These are phyloP conservation scores for Tamias sibiricus DNA, from an alignment of 2,113 vertebrate species.

Conservation along the genomic window DNA sequence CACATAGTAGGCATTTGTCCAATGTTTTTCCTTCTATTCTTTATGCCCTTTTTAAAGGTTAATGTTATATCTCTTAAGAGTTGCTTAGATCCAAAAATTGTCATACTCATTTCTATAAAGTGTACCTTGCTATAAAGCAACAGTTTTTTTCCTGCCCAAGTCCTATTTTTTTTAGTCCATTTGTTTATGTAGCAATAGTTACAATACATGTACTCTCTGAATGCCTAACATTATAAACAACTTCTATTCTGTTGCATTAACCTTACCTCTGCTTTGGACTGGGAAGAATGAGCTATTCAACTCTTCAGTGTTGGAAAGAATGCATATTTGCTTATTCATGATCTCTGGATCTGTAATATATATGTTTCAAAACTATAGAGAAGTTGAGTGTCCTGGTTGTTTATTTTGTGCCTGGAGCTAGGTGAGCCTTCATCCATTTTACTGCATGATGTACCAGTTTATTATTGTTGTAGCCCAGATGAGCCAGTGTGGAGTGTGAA, in stretches of 20 bases:
- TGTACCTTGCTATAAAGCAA: slow-evolving; percentile 12
- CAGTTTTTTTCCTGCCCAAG: slow-evolving; percentile 59
- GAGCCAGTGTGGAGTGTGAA: not conserved
- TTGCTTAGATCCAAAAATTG: not conserved
- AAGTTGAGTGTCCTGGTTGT: slow-evolving; percentile 4
- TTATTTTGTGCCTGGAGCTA: slow-evolving; percentile 50
- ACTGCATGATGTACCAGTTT: not conserved
- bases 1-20: slow-evolving; percentile 15
- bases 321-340: slow-evolving; percentile 86
- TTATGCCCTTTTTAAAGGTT: slow-evolving; percentile 12
- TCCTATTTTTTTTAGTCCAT: not conserved
- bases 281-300: slow-evolving; percentile 45
- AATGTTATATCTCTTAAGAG: slow-evolving; percentile 29
- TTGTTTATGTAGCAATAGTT: slow-evolving; percentile 49
- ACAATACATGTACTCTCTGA: not conserved
- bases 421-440: slow-evolving; percentile 12
- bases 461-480: not conserved
- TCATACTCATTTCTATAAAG: slow-evolving; percentile 32
- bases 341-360: slow-evolving; percentile 57
- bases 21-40: not conserved
- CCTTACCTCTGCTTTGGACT: not conserved
- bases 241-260: slow-evolving; percentile 34
- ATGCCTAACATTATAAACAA: not conserved
- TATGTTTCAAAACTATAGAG: slow-evolving; percentile 55
- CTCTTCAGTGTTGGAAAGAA: slow-evolving; percentile 31